These are phyloP conservation scores for Diacarnus erythraeanus DNA, from an alignment of 37 sponge, comb jelly and placozoan species.

Conservation along the genomic window DNA sequence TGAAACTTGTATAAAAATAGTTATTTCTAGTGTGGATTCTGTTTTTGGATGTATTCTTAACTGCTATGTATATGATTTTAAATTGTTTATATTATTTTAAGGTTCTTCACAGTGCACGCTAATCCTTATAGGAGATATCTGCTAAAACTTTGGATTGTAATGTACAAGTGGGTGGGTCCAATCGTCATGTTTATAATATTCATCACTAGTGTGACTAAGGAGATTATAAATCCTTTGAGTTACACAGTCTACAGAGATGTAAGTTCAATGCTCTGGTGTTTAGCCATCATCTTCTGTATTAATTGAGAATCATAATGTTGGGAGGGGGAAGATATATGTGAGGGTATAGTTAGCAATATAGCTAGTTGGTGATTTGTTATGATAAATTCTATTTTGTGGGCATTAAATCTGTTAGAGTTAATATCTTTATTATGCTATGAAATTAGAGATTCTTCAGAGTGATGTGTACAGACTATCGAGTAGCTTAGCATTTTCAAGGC, in stretches of 20 bases:
- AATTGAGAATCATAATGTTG: background rate
- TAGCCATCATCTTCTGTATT: too few species aligned
- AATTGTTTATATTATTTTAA: background rate
- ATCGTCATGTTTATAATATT: slow-evolving; percentile 83
- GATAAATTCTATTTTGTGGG: too few species aligned
- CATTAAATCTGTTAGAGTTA: too few species aligned
- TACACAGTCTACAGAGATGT: slow-evolving; percentile 64
- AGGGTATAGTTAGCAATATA: too few species aligned
- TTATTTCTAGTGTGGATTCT: background rate
- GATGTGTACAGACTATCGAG: too few species aligned
- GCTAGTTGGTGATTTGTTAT: too few species aligned
- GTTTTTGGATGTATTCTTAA: background rate
- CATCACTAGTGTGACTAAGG: slow-evolving; percentile 58
- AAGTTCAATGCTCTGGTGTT: slow-evolving; percentile 3
- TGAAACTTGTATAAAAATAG: too few species aligned
- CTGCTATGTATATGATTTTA: background rate
- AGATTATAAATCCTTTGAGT: slow-evolving; percentile 56
- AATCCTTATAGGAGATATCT: slow-evolving; percentile 17
- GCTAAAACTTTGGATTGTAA: slow-evolving; percentile 56
- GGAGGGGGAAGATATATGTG: too few species aligned
- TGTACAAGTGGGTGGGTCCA: slow-evolving; percentile 84
- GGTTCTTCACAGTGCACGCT: slow-evolving; percentile 29
- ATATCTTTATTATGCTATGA: too few species aligned
- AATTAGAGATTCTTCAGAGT: too few species aligned
- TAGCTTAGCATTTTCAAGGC: too few species aligned